Percentiles rank a stretch among this genome's conserved stretches.
These are phyloP conservation scores for Clistopyga incitator DNA, from an alignment of 2,888 invertebrate genomes.

Conservation along the genomic window DNA sequence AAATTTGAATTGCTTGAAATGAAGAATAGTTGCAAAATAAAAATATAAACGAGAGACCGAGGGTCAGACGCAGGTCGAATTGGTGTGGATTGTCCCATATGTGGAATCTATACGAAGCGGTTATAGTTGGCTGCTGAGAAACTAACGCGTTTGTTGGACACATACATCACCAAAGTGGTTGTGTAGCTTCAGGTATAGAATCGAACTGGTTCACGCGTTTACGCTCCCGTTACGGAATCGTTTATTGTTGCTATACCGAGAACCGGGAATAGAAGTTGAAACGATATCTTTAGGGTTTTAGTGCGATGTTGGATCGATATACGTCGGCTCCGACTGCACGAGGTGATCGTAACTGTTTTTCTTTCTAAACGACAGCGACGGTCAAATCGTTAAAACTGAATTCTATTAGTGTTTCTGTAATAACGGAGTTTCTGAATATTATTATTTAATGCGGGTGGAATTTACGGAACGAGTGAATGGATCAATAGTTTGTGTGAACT, in stretches of 20 bases:
- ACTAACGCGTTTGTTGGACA: conserved; percentile 6
- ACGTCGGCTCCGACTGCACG: not conserved
- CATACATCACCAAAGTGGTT: conserved; percentile 7
- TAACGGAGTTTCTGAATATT: not conserved
- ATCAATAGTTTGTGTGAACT: not conserved
- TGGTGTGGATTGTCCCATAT: no score
- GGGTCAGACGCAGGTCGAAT: no score
- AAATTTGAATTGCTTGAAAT: no score
- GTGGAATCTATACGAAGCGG: not conserved
- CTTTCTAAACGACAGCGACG: not conserved
- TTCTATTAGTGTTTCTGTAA: not conserved
- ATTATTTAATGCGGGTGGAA: not conserved
- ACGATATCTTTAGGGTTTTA: conserved; percentile 33
- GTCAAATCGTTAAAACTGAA: not conserved
- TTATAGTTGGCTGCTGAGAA: conserved; percentile 1
- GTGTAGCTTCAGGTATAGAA: conserved; percentile 27
- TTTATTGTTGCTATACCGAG: conserved; percentile 44
- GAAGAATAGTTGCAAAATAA: no score
- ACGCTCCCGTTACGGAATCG: conserved; percentile 16
- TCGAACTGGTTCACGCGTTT: conserved; percentile 32
- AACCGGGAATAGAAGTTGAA: conserved; percentile 37
- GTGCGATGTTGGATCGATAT: conserved; percentile 9
- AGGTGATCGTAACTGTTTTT: not conserved
- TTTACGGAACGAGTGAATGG: not conserved
- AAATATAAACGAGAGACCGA: no score